Conservation (phyloP, 2,113 vertebrate species). For the Sebastes fasciatus region DNA sequence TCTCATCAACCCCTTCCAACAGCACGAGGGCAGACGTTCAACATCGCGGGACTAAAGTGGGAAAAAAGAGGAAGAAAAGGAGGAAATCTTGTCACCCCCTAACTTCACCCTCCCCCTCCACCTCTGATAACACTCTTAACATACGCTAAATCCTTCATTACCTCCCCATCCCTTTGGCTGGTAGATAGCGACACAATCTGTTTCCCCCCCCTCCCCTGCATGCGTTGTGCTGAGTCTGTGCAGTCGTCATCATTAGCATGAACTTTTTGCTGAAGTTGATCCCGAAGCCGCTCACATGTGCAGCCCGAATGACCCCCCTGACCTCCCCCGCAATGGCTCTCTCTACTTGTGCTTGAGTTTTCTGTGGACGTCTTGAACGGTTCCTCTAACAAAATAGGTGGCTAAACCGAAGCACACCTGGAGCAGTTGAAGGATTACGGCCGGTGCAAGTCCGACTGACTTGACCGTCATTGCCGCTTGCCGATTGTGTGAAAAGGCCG, state of each 20-base stretch:
- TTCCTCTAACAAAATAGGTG: slow-evolving; percentile 53
- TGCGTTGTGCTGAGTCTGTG: slow-evolving; percentile 55
- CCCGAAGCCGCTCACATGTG: slow-evolving; percentile 69
- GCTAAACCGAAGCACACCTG: slow-evolving; percentile 48
- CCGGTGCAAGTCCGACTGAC: slow-evolving; percentile 63
- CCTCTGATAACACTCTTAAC: slow-evolving; percentile 76
- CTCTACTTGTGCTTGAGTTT: slow-evolving; percentile 52
- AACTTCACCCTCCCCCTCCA: slow-evolving; percentile 41
- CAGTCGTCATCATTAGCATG: slow-evolving; percentile 62
- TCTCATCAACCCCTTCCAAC: slow-evolving; percentile 57
- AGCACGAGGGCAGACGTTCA: slow-evolving; percentile 55
- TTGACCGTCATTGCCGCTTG: slow-evolving; percentile 51
- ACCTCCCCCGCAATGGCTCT: slow-evolving; percentile 28
- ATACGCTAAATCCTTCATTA: slow-evolving; percentile 57
- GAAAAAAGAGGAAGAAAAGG: slow-evolving; percentile 62
- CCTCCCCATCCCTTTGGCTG: slow-evolving; percentile 52
- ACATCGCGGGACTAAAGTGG: slow-evolving; percentile 50
- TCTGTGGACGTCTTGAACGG: slow-evolving; percentile 36
- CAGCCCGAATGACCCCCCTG: slow-evolving; percentile 60
- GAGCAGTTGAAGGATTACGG: slow-evolving; percentile 46
- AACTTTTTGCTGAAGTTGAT: slow-evolving; percentile 59
- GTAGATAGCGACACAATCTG: slow-evolving; percentile 79
- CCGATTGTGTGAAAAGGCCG: slow-evolving; percentile 31
- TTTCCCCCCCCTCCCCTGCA: slow-evolving; percentile 47
- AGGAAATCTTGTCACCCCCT: slow-evolving; percentile 54